These are phyloP conservation scores for Centroberyx gerrardi DNA, from an alignment of 2,797 vertebrate species.

Conservation along the genomic window DNA sequence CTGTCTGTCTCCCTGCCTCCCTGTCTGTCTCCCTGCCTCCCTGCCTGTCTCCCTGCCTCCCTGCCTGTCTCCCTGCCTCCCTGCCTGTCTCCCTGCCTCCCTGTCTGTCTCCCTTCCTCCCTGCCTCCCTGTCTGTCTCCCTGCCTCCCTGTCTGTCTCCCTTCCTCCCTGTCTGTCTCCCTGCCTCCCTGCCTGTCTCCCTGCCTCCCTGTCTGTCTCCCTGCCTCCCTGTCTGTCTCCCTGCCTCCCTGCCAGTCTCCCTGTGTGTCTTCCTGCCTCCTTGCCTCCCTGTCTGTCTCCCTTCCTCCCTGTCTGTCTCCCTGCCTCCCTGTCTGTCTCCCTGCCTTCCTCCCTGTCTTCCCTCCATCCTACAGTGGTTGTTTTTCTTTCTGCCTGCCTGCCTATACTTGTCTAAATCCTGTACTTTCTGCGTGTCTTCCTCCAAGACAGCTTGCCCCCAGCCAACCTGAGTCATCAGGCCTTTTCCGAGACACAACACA, in stretches of 20 bases:
- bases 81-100: too few species aligned
- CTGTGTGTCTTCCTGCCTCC: too few species aligned
- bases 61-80: too few species aligned
- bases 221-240: slow-evolving; percentile 47
- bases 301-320: too few species aligned
- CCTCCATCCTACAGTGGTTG: too few species aligned
- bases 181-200: slow-evolving; percentile 38
- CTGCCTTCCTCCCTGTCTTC: not conserved
- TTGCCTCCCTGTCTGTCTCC: too few species aligned
- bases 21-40: slow-evolving; percentile 30
- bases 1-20: slow-evolving; percentile 26
- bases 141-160: slow-evolving; percentile 9
- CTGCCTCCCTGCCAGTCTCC: slow-evolving; percentile 8
- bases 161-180: slow-evolving; percentile 28
- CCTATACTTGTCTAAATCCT: not conserved
- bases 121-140: slow-evolving; percentile 31
- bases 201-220: slow-evolving; percentile 38
- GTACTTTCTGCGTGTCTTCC: not conserved
- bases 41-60: slow-evolving; percentile 56
- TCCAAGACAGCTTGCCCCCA: slow-evolving; percentile 44
- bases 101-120: too few species aligned
- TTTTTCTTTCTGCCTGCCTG: too few species aligned
- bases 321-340: not conserved
- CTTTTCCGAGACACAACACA: slow-evolving; percentile 41
- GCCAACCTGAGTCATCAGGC: slow-evolving; percentile 63